Evolutionary conservation across 1,140 invertebrate genomes (phyloP).

Genomic region (Daktulosphaira vitifoliae): DNA sequence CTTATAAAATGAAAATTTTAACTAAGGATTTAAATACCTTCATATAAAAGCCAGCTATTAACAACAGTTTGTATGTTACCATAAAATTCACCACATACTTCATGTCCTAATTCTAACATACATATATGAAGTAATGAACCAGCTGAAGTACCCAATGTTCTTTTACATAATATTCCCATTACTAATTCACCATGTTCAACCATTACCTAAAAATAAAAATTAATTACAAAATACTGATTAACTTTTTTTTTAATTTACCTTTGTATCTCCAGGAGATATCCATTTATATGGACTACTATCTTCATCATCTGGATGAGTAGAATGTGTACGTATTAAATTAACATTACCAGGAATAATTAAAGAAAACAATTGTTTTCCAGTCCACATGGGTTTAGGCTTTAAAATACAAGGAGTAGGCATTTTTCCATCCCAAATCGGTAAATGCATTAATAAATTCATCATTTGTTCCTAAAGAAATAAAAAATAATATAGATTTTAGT

Average conservation of each 20-base stretch:
- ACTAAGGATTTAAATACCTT: no score
- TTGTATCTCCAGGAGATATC: slow-evolving; percentile 99
- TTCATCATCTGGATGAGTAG: slow-evolving; percentile 98
- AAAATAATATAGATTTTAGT: slow-evolving; percentile 27
- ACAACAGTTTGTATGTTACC: slow-evolving; percentile 98
- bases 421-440: slow-evolving; percentile 98
- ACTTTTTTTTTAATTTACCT: slow-evolving; percentile 52
- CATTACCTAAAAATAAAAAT: slow-evolving; percentile 52
- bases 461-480: slow-evolving; percentile 63
- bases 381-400: slow-evolving; percentile 97
- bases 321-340: slow-evolving; percentile 95
- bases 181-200: slow-evolving; percentile 96
- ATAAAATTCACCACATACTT: slow-evolving; percentile 92
- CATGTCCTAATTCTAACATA: slow-evolving; percentile 93
- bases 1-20: no score
- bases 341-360: slow-evolving; percentile 98
- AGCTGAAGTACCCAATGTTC: slow-evolving; percentile 90
- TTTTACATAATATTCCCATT: slow-evolving; percentile 97
- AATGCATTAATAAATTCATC: slow-evolving; percentile 98
- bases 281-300: slow-evolving; percentile 97
- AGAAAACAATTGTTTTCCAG: slow-evolving; percentile 95
- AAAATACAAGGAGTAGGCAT: slow-evolving; percentile 96
- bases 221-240: no score
- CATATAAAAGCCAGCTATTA: slow-evolving; percentile 95
- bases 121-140: slow-evolving; percentile 95